Conservation (phyloP, 2,888 invertebrate species). For the Yponomeuta cagnagella region DNA sequence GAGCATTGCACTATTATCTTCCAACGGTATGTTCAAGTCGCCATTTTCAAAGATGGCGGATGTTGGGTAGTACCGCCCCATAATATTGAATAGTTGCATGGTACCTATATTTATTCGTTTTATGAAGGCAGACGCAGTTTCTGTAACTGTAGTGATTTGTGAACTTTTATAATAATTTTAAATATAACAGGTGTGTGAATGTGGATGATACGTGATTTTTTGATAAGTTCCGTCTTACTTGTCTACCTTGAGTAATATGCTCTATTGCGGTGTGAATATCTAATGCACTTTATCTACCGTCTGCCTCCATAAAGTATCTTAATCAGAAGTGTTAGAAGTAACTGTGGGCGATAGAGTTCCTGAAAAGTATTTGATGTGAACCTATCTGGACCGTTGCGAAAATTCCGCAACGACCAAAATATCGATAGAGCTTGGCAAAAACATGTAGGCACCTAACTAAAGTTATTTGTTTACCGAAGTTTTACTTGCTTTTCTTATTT, state of each 20-base stretch:
- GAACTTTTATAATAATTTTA: neutral
- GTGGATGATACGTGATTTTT: neutral
- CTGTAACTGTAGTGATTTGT: neutral
- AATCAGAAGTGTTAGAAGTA: neutral
- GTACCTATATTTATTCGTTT: neutral
- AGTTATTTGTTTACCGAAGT: no score
- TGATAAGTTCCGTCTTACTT: neutral
- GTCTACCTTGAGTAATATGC: neutral
- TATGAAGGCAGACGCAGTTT: neutral
- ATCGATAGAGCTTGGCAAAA: no score
- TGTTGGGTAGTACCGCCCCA: neutral
- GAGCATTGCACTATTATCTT: neutral
- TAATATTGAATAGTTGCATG: neutral
- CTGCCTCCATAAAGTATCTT: constrained; percentile 9
- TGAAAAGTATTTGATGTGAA: neutral
- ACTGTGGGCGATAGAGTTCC: constrained; percentile 9
- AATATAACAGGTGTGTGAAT: neutral
- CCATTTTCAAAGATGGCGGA: neutral
- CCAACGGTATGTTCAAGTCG: neutral
- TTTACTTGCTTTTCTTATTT: no score
- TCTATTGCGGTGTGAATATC: neutral
- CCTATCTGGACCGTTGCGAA: no score
- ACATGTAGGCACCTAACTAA: no score
- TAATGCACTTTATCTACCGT: constrained; percentile 6
- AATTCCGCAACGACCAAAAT: no score